phyloP scores from a whole-genome alignment of 2,797 vertebrate species.

The Sandelia bainsii region DNA sequence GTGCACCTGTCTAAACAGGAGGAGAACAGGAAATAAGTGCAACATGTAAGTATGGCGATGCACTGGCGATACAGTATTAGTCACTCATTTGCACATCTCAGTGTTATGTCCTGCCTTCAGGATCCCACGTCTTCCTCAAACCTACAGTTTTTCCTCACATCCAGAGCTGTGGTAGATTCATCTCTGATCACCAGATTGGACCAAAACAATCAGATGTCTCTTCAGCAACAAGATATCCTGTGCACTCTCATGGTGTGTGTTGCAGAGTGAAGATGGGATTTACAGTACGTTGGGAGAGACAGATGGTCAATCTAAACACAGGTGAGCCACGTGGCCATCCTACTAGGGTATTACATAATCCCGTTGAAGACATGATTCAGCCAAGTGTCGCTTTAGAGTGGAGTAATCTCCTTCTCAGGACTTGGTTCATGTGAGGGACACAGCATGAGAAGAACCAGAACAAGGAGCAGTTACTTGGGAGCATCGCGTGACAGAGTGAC shows the following conservation, averaged over 20 bases:
- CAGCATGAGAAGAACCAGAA: conserved; percentile 24
- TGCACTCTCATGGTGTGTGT: not conserved
- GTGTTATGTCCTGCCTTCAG: conserved; percentile 41
- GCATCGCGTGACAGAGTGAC: conserved; percentile 43
- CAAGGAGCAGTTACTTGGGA: conserved; percentile 27
- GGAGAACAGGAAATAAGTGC: conserved; percentile 49
- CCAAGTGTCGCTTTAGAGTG: conserved; percentile 51
- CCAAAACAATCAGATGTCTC: conserved; percentile 14
- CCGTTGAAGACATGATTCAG: conserved; percentile 65
- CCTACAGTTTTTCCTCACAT: conserved; percentile 29
- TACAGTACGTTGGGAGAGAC: conserved; percentile 12
- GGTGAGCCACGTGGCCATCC: conserved; percentile 54
- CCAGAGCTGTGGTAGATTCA: conserved; percentile 30
- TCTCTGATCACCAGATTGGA: conserved; percentile 28
- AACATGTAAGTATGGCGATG: conserved; percentile 23
- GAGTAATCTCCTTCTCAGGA: conserved; percentile 48
- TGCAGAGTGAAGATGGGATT: conserved; percentile 47
- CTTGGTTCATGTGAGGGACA: conserved; percentile 20
- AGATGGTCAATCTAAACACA: conserved; percentile 60
- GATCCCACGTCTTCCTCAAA: conserved; percentile 47
- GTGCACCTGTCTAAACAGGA: conserved; percentile 61
- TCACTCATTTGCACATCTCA: conserved; percentile 56
- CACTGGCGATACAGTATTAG: conserved; percentile 48
- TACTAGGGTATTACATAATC: conserved; percentile 64
- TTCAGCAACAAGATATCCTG: not conserved